These are phyloP conservation scores for Urocitellus parryii DNA, from an alignment of 2,113 vertebrate genomes.

Conservation along the genomic window DNA sequence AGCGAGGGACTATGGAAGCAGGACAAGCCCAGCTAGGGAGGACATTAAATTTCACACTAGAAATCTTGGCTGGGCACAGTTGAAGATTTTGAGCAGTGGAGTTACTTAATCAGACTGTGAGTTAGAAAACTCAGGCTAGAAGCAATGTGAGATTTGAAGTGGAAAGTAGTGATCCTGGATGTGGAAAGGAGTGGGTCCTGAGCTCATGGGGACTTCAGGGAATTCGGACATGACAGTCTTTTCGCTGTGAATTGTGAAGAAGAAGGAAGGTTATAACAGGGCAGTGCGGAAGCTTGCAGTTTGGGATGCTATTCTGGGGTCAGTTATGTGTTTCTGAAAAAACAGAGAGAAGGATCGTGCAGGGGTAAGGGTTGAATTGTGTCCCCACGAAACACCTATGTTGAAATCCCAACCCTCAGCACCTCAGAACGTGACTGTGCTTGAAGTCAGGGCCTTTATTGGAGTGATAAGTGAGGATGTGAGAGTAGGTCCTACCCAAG, in stretches of 20 bases:
- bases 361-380: not conserved
- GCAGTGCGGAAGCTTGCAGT: too few relatives aligned
- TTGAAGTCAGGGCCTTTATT: not conserved
- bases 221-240: not conserved
- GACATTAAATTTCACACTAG: not conserved
- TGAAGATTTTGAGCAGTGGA: not conserved
- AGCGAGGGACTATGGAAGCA: accelerated
- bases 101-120: not conserved
- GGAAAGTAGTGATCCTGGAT: not conserved
- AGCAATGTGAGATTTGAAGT: not conserved
- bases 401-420: not conserved
- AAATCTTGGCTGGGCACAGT: accelerated
- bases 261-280: not conserved
- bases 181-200: not conserved
- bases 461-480: too few relatives aligned
- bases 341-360: too few relatives aligned
- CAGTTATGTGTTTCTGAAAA: not conserved
- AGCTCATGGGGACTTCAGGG: not conserved
- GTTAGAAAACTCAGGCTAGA: not conserved
- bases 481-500: too few relatives aligned
- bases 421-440: not conserved
- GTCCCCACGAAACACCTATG: not conserved
- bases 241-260: not conserved
- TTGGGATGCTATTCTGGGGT: not conserved
- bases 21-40: accelerated